phyloP scores from a whole-genome alignment of 2,797 vertebrate genomes.

The Cottoperca gobio region DNA sequence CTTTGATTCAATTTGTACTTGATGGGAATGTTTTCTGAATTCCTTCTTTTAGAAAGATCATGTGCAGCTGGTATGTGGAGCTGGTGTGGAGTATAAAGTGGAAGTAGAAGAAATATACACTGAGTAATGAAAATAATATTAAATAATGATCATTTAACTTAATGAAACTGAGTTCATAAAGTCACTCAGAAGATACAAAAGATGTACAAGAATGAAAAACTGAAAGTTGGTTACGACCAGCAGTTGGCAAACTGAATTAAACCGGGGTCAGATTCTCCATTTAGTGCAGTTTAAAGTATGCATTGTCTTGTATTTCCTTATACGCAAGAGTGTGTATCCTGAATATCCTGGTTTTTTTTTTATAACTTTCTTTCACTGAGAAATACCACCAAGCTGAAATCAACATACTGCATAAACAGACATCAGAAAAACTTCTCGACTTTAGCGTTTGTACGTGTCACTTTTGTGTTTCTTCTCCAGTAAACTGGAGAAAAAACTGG shows the following conservation, averaged over 20 bases:
- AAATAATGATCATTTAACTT: neutral
- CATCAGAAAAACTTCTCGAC: neutral
- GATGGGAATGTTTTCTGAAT: slow-evolving; percentile 58
- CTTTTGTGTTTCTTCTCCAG: slow-evolving; percentile 75
- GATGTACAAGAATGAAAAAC: neutral
- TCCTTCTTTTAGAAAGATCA: slow-evolving; percentile 31
- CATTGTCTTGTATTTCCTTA: slow-evolving; percentile 4
- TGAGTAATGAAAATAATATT: neutral
- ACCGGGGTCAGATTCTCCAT: slow-evolving; percentile 51
- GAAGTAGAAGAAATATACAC: neutral
- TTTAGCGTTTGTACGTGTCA: slow-evolving; percentile 5
- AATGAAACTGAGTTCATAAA: neutral
- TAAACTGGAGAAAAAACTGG: slow-evolving; percentile 85
- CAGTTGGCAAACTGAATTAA: slow-evolving; percentile 32
- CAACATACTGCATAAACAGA: neutral
- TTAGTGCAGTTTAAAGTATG: slow-evolving; percentile 10
- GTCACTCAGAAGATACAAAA: neutral
- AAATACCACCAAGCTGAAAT: slow-evolving; percentile 21
- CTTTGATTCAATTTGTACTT: slow-evolving; percentile 66
- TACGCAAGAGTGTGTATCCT: too few species aligned
- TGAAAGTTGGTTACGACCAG: neutral
- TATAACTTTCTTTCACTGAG: too few species aligned
- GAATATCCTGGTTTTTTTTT: too few species aligned
- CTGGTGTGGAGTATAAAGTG: neutral
- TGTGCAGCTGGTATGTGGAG: slow-evolving; percentile 28